Conservation (phyloP, 2,888 invertebrate species). For the Dendrolimus houi region DNA sequence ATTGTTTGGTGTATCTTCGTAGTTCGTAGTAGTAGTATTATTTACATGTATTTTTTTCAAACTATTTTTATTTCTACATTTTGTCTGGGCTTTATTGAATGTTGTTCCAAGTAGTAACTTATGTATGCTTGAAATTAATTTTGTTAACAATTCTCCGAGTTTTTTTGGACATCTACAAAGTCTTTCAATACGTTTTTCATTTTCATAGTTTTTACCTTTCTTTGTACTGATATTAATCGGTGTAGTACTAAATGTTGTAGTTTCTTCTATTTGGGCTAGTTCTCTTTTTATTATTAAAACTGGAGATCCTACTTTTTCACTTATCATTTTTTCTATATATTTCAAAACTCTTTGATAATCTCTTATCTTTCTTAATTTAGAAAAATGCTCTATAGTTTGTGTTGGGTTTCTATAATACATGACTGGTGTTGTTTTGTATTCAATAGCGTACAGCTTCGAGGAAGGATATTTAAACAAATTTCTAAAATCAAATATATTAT, state of each 20-base stretch:
- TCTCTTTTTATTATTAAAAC: constrained; percentile 19
- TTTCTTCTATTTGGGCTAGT: constrained; percentile 10
- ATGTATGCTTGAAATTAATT: constrained; percentile 30
- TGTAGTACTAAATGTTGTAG: neutral
- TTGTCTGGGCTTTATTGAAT: no score
- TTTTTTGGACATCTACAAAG: constrained; percentile 38
- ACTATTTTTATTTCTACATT: no score
- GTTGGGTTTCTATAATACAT: constrained; percentile 34
- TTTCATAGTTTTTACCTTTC: neutral
- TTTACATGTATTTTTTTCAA: no score
- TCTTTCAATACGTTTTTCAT: neutral
- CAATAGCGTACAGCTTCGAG: constrained; percentile 32
- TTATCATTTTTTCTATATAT: constrained; percentile 55
- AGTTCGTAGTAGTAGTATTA: no score
- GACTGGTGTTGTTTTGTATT: constrained; percentile 45
- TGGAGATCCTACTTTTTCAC: constrained; percentile 31
- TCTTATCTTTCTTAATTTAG: constrained; percentile 47
- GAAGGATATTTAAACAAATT: constrained; percentile 36
- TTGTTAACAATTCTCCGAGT: constrained; percentile 24
- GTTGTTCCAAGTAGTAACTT: no score
- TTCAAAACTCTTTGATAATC: constrained; percentile 50
- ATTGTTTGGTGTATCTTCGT: no score
- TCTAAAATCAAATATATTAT: constrained; percentile 30
- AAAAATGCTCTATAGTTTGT: constrained; percentile 50
- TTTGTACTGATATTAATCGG: neutral